These are phyloP conservation scores for Dugesia japonica DNA, from an alignment of 2,888 invertebrate genomes.

Conservation along the genomic window DNA sequence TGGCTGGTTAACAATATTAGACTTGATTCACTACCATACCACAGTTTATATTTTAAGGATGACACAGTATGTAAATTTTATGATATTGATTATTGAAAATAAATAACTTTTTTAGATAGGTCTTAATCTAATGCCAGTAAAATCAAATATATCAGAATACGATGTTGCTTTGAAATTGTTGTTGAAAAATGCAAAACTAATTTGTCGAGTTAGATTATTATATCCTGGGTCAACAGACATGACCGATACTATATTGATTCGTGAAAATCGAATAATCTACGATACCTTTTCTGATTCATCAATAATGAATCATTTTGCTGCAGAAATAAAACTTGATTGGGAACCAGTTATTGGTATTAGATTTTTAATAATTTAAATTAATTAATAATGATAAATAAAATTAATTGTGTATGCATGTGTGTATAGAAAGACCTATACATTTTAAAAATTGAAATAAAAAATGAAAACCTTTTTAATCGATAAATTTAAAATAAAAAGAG, in stretches of 20 bases:
- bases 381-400: no score
- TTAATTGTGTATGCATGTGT: no score
- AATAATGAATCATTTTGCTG: neutral
- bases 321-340: conserved; percentile 2
- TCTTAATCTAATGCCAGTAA: neutral
- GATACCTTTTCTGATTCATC: neutral
- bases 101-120: neutral
- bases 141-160: neutral
- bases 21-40: neutral
- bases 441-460: no score
- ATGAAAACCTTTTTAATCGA: no score
- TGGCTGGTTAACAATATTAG: neutral
- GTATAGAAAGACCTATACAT: no score
- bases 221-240: neutral
- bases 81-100: no score
- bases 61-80: neutral
- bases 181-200: neutral
- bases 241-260: neutral
- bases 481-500: no score
- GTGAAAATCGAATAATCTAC: neutral
- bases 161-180: neutral
- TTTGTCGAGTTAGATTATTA: neutral
- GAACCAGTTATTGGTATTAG: neutral
- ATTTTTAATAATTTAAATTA: no score
- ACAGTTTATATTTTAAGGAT: neutral